Evolutionary conservation across 2,113 vertebrate genomes (phyloP), one percentile per base, ranked within the genome.

Genomic region (Spea multiplicata): DNA sequence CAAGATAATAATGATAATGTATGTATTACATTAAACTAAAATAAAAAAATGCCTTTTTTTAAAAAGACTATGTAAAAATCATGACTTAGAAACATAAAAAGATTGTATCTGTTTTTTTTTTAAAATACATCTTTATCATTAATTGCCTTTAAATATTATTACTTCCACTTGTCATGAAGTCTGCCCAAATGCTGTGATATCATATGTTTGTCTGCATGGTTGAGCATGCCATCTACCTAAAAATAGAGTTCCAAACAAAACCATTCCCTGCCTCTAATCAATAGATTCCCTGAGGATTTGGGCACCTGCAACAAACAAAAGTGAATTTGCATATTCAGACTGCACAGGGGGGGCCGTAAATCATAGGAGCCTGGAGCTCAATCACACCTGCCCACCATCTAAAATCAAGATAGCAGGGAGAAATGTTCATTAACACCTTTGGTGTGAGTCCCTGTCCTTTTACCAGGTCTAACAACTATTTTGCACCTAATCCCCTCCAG

Each of bases 301-400:
- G 67, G 69, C 69, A 71, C 69, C 69, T 71, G 69, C 69, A 53
- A n/a, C 12, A 53, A 17, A 44, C 69, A 71, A 71, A 71, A 44
- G 16, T 53, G 3, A n/a, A 71, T 71, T 71, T 53, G 53, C 69
- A 71, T 71, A 71, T 71, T 53, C 69, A 53, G 69, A 71, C 44
- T 71, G 69, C 49, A 30, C 16, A 55, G 69, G 49, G 50, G 30
- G 5, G 8, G 44, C 49, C 49, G 53, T 71, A 71, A 71, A 71
- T 53, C 8, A 71, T 49, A 48, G 8, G 44, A 71, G 49, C 49
- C 69, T 30, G 16, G 49, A 55, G 49, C 49, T 17, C 6, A n/a
- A 17, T 71, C 69, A 71, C 69, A 71, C 69, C 69, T 71, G 50
- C 6, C 69, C 69, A 6, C 49, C 10, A 71, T 71, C 12, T 71